A percentile compares a stretch with the other conserved stretches of the same genome.
These are phyloP conservation scores for Trachythela sp. DNA, from an alignment of 64 coral and sea anemone genomes.

Conservation along the genomic window DNA sequence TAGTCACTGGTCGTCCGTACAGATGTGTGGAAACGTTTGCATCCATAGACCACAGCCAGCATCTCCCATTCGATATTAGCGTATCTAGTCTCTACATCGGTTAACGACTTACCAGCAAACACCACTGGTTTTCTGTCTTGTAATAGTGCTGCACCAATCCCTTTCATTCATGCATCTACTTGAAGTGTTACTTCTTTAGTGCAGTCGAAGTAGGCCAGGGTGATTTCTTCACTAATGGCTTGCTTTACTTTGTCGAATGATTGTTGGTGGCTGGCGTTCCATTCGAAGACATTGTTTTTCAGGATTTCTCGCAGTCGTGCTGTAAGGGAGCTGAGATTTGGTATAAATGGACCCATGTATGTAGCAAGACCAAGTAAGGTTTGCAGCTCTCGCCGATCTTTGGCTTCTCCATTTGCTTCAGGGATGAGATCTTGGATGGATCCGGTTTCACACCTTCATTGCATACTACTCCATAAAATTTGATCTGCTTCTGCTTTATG, in stretches of 20 bases:
- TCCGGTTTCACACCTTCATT: not conserved
- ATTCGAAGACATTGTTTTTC: not conserved
- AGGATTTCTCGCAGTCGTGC: not conserved
- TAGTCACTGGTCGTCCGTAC: not conserved
- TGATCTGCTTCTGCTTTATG: not conserved
- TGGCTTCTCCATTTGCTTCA: not conserved
- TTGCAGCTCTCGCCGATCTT: not conserved
- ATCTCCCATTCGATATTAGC: conserved; percentile 40
- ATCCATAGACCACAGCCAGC: conserved; percentile 39
- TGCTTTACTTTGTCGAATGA: not conserved
- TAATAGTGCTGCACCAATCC: not conserved
- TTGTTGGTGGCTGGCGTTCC: not conserved
- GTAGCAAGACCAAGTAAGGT: not conserved
- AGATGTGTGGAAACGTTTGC: conserved; percentile 22
- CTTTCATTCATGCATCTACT: not conserved
- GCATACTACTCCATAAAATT: not conserved
- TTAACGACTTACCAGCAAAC: not conserved
- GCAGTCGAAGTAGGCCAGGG: not conserved
- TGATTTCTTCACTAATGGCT: not conserved
- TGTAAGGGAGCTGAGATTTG: not conserved
- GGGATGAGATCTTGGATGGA: not conserved
- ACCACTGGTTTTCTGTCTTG: not conserved
- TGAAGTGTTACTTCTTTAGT: not conserved
- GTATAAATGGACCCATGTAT: not conserved
- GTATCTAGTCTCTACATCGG: conserved; percentile 27